Base-by-base conservation (phyloP, 2,797 vertebrate genomes). In the Sebastes vulpes region DNA sequence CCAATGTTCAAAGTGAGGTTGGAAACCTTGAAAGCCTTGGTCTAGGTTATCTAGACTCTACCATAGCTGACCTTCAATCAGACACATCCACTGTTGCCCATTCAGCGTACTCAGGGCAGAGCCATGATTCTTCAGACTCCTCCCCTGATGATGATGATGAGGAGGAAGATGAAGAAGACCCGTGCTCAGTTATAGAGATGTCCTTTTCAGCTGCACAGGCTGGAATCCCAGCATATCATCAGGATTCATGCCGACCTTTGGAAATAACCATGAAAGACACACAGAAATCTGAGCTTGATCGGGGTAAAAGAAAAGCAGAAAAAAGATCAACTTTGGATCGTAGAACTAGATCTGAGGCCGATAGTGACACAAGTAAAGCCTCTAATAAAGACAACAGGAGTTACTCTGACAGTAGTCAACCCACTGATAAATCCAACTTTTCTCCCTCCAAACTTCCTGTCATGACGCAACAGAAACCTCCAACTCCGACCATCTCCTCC, bases 81-180 rank as follows among this genome's bases (percentile, higher is more conserved):
- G 93, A 94, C 77, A 95, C 94, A 82, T 93, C 94, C 31, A 82
- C 94, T 71, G 75, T 90, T 83, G 90, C 90, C 61, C 93, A 86
- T 23, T 23, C 23, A 23, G 23, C 23, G 23, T 23, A 23, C 90
- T 94, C 91, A 73, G 95, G 96, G 35, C 92, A 94, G 66, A 91
- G 92, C 4, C 90, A 92, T 0, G 96, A 96, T 71, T 98, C 96
- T 25, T 97, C 97, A 3, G 98, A 97, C 74, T 98, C 98, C 35
- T 99, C 97, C 16, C 95, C 96, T 11, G 97, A 98, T 83, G 97
- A 98, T 20, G 89, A 94, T 21, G 25, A 26, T 26, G 85, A 83
- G 0, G 74, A 75, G 1, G 92, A 95, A 4, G 93, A 94, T 38
- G 91, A 92, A 25, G 93, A 94, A 2, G 92, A 95, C 56, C 89